Evolutionary conservation across 2,888 invertebrate genomes (phyloP), one percentile per base, ranked within the genome.

Genomic region (Baccha elongata): DNA sequence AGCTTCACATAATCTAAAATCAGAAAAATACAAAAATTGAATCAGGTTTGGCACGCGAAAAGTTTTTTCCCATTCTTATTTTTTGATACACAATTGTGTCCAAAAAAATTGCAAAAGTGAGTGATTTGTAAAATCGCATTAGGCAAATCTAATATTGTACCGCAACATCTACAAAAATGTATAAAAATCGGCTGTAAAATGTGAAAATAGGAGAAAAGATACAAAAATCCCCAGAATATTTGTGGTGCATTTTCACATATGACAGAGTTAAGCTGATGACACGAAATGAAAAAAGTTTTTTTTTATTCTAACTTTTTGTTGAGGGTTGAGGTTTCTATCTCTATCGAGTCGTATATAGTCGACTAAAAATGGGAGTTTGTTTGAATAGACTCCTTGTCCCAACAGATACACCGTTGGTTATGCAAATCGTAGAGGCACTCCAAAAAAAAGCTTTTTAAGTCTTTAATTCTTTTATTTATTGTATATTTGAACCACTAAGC

Each of bases 101-200:
- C 21, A 42, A 74, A 44, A 50, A 48, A 62, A 35, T 7, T 8
- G 7, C n/a, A 23, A 50, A 64, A 69, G 60, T 62, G 67, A 71
- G 80, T 75, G 75, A 75, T 81, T 79, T 81, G 75, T 81, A 62
- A 53, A 81, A 81, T 81, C 75, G 71, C 75, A 81, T 81, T 81
- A 75, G 67, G 71, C 53, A 75, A 81, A 81, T 75, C 75, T 60
- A 72, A 75, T 69, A 73, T 44, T 52, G 48, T 40, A 52, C 52
- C 67, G 67, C 35, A 67, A 53, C 48, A 62, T 48, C 37, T 44
- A 21, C 10, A 37, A 50, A 72, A 68, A 48, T 72, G 35, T 69
- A 64, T 52, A 62, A 37, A 44, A 21, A 13, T 67, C 58, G 37
- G 35, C 68, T 64, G 64, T 58, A 32, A 69, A 62, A 65, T 64